Percentiles rank a stretch among this genome's conserved stretches.
Evolutionary conservation across 1,140 invertebrate genomes (phyloP).

Genomic region (Popillia japonica): DNA sequence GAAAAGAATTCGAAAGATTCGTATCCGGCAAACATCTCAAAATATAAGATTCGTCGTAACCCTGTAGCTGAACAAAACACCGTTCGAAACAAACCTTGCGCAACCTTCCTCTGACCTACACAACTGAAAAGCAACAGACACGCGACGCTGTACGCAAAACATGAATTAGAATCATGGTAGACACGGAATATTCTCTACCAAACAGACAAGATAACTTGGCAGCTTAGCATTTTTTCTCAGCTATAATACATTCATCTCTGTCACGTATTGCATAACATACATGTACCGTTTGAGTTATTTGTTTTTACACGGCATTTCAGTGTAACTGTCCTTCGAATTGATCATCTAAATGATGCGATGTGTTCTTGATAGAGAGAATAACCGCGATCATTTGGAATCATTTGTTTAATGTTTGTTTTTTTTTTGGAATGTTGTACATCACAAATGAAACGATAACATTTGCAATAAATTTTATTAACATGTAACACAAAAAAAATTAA

Average conservation of each 20-base stretch:
- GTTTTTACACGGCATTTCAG: neutral
- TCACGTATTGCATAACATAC: neutral
- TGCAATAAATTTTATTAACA: no score
- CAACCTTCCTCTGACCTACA: conserved; percentile 4
- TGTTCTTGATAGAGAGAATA: no score
- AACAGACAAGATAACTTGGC: neutral
- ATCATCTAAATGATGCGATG: neutral
- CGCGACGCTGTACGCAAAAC: neutral
- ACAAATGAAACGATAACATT: no score
- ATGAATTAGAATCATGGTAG: neutral
- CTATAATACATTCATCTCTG: neutral
- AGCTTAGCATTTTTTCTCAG: neutral
- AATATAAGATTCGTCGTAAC: no score
- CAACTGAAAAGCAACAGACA: neutral
- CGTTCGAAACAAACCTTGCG: neutral
- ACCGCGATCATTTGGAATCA: no score
- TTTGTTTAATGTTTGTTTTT: no score
- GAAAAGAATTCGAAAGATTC: no score
- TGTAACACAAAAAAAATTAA: no score
- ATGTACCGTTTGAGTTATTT: neutral
- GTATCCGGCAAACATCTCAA: no score
- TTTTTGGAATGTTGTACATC: no score
- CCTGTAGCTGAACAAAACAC: no score
- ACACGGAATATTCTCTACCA: neutral
- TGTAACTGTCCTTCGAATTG: neutral